A percentile compares a stretch with the other conserved stretches of the same genome.
Evolutionary conservation across 2,888 invertebrate species (phyloP).

Genomic region (Zygothrica quintamaculata): DNA sequence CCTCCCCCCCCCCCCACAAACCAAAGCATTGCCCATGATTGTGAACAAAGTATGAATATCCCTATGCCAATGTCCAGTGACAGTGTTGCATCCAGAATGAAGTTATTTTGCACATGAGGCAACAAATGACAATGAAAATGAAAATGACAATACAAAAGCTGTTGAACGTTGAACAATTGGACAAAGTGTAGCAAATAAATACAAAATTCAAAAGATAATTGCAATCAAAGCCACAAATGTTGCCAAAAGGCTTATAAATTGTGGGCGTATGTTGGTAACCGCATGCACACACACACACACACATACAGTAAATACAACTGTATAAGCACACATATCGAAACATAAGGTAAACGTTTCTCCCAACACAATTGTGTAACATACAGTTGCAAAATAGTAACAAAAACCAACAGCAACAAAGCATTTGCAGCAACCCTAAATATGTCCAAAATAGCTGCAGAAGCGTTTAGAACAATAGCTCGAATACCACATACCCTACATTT

Average conservation of each 20-base stretch:
- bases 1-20: neutral
- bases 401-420: conserved; percentile 27
- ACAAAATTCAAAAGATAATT: conserved; percentile 82
- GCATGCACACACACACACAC: conserved; percentile 12
- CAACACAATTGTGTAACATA: conserved; percentile 53
- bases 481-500: too few species aligned
- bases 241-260: conserved; percentile 78
- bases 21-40: neutral
- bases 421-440: conserved; percentile 29
- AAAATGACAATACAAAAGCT: conserved; percentile 51
- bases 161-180: conserved; percentile 65
- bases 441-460: conserved; percentile 9
- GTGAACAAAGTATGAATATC: conserved; percentile 11
- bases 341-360: conserved; percentile 59
- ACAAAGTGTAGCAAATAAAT: conserved; percentile 79
- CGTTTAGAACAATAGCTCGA: conserved; percentile 17
- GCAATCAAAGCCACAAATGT: conserved; percentile 81
- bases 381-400: conserved; percentile 26
- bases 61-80: conserved; percentile 14
- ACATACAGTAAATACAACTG: neutral
- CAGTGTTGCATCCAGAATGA: conserved; percentile 26
- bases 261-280: conserved; percentile 50
- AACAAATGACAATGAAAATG: conserved; percentile 52
- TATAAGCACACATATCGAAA: conserved; percentile 29
- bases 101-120: conserved; percentile 56